Evolutionary conservation across 2,113 vertebrate species (phyloP).

Genomic region (Oryzias celebensis): DNA sequence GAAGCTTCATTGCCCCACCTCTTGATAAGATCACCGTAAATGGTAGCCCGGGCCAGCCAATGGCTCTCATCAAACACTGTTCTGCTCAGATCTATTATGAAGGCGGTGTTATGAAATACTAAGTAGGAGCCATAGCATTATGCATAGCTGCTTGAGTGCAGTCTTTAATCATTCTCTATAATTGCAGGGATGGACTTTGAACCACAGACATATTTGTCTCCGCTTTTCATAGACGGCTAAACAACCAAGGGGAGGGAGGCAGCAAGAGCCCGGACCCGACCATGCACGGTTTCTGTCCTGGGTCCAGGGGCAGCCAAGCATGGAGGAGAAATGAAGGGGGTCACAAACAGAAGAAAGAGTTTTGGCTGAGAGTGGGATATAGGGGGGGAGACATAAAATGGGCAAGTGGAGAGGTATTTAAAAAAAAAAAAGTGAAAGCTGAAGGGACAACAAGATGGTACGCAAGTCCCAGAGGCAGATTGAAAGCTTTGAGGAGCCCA

Average conservation of each 20-base stretch:
- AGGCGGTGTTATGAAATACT: conserved; percentile 51
- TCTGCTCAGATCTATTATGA: conserved; percentile 38
- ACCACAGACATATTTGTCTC: conserved; percentile 71
- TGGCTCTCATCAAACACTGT: conserved; percentile 36
- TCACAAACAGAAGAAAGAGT: conserved; percentile 60
- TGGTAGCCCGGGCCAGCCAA: conserved; percentile 15
- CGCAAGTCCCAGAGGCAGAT: conserved; percentile 56
- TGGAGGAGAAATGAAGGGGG: conserved; percentile 49
- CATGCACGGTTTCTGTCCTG: conserved; percentile 22
- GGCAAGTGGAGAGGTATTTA: conserved; percentile 44
- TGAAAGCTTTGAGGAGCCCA: conserved; percentile 60
- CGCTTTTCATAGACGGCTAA: conserved; percentile 63
- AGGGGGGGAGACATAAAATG: conserved; percentile 26
- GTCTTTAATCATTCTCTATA: conserved; percentile 73
- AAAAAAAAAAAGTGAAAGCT: conserved; percentile 27
- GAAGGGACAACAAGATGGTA: conserved; percentile 52
- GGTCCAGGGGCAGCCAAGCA: conserved; percentile 51
- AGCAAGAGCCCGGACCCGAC: conserved; percentile 18
- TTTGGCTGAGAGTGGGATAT: conserved; percentile 34
- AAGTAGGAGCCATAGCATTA: conserved; percentile 59
- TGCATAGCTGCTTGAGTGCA: conserved; percentile 53
- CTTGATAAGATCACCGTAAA: conserved; percentile 21
- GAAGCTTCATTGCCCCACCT: conserved; percentile 22
- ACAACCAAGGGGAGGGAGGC: conserved; percentile 39
- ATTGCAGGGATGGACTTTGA: conserved; percentile 71